Percentiles rank a stretch among this genome's conserved stretches.
These are phyloP conservation scores for Zootermopsis nevadensis DNA, from an alignment of 2,888 invertebrate species.

Conservation along the genomic window DNA sequence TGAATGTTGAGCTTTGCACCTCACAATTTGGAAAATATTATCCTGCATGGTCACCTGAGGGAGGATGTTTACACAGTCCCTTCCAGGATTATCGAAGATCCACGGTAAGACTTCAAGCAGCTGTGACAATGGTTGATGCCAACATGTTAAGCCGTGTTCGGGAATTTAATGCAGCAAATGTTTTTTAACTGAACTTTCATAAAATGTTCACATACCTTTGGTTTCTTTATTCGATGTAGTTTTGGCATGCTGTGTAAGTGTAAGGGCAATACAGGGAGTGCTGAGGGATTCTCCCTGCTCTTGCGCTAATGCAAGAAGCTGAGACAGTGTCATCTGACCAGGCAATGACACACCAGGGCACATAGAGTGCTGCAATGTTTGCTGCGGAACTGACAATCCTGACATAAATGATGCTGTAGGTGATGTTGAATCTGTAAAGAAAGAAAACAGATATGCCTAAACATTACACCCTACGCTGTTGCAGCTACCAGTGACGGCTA, in stretches of 20 bases:
- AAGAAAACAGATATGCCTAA: not conserved
- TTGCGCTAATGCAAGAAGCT: slow-evolving; percentile 69
- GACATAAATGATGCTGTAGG: slow-evolving; percentile 19
- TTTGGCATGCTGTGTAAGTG: slow-evolving; percentile 61
- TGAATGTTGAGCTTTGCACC: too few species aligned
- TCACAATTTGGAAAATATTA: too few species aligned
- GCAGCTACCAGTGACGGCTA: too few species aligned
- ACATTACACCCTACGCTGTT: too few species aligned
- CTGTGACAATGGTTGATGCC: too few species aligned
- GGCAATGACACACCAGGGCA: slow-evolving; percentile 64
- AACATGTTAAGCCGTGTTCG: too few species aligned
- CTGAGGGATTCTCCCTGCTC: slow-evolving; percentile 66
- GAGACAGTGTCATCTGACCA: slow-evolving; percentile 69
- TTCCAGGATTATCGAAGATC: too few species aligned
- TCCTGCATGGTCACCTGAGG: too few species aligned
- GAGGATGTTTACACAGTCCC: too few species aligned
- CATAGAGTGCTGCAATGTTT: slow-evolving; percentile 58
- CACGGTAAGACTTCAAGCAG: too few species aligned
- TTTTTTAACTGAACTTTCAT: too few species aligned
- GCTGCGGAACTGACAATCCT: slow-evolving; percentile 42
- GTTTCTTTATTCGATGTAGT: slow-evolving; percentile 59
- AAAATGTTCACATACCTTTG: slow-evolving; percentile 56
- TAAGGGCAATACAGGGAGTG: slow-evolving; percentile 64
- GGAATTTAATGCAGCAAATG: too few species aligned
- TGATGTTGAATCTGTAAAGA: slow-evolving; percentile 27